These are phyloP conservation scores for Leptinotarsa juncta DNA, from an alignment of 2,888 invertebrate species.

Conservation along the genomic window DNA sequence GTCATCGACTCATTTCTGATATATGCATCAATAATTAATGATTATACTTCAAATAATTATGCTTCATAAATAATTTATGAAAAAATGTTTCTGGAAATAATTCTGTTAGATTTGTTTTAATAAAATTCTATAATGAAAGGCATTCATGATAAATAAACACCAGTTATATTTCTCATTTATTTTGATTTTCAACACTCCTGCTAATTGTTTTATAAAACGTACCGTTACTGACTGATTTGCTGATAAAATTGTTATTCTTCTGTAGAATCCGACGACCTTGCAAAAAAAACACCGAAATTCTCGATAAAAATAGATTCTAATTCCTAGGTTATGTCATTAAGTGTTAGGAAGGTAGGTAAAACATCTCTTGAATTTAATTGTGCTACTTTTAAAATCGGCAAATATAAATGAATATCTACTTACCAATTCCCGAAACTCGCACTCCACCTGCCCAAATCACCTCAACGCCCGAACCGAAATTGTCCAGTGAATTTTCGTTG, in stretches of 20 bases:
- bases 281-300: conserved; percentile 17
- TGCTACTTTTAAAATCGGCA: background rate
- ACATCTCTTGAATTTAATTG: conserved; percentile 8
- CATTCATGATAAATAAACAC: too few relatives aligned
- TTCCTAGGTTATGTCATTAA: conserved; percentile 7
- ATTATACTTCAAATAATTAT: too few relatives aligned
- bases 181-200: too few relatives aligned
- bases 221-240: background rate
- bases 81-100: too few relatives aligned
- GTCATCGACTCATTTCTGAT: too few relatives aligned
- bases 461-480: conserved; percentile 12
- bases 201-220: background rate
- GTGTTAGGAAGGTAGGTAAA: background rate
- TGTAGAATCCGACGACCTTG: conserved; percentile 18
- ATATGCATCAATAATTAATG: too few relatives aligned
- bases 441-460: conserved; percentile 9
- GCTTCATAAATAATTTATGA: too few relatives aligned
- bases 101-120: too few relatives aligned
- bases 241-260: background rate
- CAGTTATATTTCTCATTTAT: too few relatives aligned
- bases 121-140: too few relatives aligned
- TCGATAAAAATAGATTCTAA: conserved; percentile 21
- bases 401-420: background rate
- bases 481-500: conserved; percentile 9
- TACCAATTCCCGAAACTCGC: background rate